These are phyloP conservation scores for Auanema freiburgensis DNA, from an alignment of 2,888 invertebrate species.

Conservation along the genomic window DNA sequence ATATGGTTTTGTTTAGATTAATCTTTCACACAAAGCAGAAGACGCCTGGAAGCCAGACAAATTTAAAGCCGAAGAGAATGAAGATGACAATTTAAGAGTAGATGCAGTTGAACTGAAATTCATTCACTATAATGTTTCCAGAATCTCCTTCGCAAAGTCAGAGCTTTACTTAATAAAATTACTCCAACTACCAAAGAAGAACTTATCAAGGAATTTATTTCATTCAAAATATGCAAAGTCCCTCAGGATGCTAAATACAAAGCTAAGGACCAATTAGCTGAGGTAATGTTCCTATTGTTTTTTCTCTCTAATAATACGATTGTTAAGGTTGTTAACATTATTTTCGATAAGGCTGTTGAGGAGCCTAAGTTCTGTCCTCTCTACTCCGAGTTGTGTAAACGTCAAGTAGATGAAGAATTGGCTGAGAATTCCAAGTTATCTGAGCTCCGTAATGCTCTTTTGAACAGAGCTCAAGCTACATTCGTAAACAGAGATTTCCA, in stretches of 20 bases:
- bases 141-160: slow-evolving; percentile 43
- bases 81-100: slow-evolving; percentile 18
- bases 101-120: not conserved
- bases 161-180: slow-evolving; percentile 56
- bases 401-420: slow-evolving; percentile 33
- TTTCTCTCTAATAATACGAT: too few species aligned
- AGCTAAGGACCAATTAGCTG: not conserved
- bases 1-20: not conserved
- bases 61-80: slow-evolving; percentile 17
- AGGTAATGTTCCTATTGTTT: slow-evolving; percentile 1
- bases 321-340: slow-evolving; percentile 37
- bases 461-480: slow-evolving; percentile 36
- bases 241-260: not conserved
- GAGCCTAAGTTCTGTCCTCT: slow-evolving; percentile 50
- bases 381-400: slow-evolving; percentile 41
- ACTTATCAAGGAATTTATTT: slow-evolving; percentile 44
- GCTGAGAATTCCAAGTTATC: slow-evolving; percentile 19
- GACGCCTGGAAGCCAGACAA: slow-evolving; percentile 53
- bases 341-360: slow-evolving; percentile 54
- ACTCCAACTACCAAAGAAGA: slow-evolving; percentile 48
- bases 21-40: slow-evolving; percentile 11
- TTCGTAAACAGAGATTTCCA: slow-evolving; percentile 35
- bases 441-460: slow-evolving; percentile 38
- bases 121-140: slow-evolving; percentile 4
- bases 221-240: slow-evolving; percentile 29